Conservation (phyloP, 2,888 invertebrate genomes). For the Toxonevra muliebris region DNA sequence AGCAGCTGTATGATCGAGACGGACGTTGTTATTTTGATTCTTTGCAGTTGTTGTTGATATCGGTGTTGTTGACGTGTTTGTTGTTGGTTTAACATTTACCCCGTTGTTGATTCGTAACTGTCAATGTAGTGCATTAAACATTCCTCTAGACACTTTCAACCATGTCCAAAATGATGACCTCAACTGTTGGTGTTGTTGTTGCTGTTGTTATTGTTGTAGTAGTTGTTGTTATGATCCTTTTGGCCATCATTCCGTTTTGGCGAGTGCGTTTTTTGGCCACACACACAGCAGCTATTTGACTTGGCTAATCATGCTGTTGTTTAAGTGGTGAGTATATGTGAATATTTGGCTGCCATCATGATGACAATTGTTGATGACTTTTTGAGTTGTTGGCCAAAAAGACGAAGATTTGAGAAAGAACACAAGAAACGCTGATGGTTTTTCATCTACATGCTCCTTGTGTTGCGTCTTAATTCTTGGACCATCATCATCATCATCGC, state of each 20-base stretch:
- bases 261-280: constrained; percentile 25
- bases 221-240: neutral
- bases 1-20: constrained; percentile 63
- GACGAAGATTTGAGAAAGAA: neutral
- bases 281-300: constrained; percentile 54
- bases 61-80: constrained; percentile 32
- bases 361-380: constrained; percentile 45
- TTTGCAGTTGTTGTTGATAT: constrained; percentile 28
- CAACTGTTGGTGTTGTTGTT: constrained; percentile 25
- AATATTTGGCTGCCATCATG: constrained; percentile 30
- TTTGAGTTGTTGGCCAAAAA: constrained; percentile 48
- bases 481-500: constrained; percentile 47
- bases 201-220: constrained; percentile 26
- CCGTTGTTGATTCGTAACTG: constrained; percentile 19
- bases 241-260: neutral
- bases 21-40: constrained; percentile 50
- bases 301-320: constrained; percentile 58
- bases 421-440: neutral
- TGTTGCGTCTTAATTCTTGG: constrained; percentile 42
- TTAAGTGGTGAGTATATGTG: constrained; percentile 27
- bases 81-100: constrained; percentile 20
- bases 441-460: constrained; percentile 1
- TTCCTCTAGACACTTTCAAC: neutral
- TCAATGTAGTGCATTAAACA: constrained; percentile 19
- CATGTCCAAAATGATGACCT: neutral